Evolutionary conservation across 2,797 vertebrate species (phyloP).

Genomic region (Melanotaenia pygmaea): DNA sequence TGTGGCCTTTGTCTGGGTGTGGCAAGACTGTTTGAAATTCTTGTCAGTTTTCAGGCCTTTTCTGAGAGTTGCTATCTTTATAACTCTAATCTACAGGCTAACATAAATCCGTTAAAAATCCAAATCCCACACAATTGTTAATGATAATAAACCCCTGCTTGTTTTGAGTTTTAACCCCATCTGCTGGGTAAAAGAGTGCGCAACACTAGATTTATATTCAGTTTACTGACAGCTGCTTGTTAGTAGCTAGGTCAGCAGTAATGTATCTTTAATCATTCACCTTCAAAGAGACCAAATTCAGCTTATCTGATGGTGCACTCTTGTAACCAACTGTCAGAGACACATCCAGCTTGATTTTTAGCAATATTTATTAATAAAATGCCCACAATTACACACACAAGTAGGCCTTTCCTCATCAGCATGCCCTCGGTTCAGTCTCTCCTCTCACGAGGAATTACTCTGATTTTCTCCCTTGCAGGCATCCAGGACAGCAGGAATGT

Average conservation of each 20-base stretch:
- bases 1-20: constrained; percentile 35
- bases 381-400: too few relatives aligned
- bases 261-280: background rate
- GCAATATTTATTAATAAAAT: too few relatives aligned
- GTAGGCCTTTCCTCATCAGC: too few relatives aligned
- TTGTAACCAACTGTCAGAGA: too few relatives aligned
- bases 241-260: background rate
- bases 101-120: constrained; percentile 4
- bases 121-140: background rate
- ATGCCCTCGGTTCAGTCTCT: too few relatives aligned
- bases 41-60: background rate
- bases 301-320: background rate
- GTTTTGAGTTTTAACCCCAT: constrained; percentile 52
- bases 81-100: background rate
- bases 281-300: background rate
- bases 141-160: background rate
- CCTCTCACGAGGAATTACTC: too few relatives aligned
- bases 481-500: too few relatives aligned
- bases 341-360: too few relatives aligned
- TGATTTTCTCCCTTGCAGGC: too few relatives aligned
- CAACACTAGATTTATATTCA: constrained; percentile 7
- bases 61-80: background rate
- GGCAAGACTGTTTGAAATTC: constrained; percentile 4
- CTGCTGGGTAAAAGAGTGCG: constrained; percentile 53
- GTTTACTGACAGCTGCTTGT: background rate